phyloP scores from a whole-genome alignment of 2,888 invertebrate species.

The Conomelus anceps region DNA sequence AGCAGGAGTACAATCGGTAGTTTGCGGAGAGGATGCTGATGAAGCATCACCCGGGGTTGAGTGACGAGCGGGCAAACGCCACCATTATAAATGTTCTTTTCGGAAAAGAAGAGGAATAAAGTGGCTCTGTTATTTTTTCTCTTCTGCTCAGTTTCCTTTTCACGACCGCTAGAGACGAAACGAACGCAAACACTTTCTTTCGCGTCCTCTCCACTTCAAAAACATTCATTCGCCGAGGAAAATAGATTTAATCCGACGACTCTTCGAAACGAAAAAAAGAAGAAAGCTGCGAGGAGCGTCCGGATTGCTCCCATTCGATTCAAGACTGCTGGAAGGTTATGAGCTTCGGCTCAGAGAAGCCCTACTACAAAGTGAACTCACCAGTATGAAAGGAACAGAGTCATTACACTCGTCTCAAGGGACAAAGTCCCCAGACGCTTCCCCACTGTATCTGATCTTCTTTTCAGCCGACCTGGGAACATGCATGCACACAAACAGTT shows the following conservation, averaged over 20 bases:
- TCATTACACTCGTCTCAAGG: not conserved
- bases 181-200: not conserved
- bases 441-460: not conserved
- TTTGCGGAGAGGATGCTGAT: not conserved
- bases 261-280: not conserved
- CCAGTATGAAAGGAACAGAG: not conserved
- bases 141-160: not conserved
- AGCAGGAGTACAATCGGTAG: not conserved
- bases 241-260: not conserved
- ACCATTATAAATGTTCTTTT: conserved; percentile 10
- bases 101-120: conserved; percentile 3
- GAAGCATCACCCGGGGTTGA: not conserved
- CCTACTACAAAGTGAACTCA: not conserved
- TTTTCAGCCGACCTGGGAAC: not conserved
- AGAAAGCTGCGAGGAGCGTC: not conserved
- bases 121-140: not conserved
- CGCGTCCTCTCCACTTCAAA: not conserved
- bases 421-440: not conserved
- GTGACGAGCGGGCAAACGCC: not conserved
- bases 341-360: not conserved
- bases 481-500: not conserved
- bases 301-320: not conserved
- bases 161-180: not conserved
- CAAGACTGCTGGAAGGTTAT: not conserved
- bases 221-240: not conserved